A percentile compares a stretch with the other conserved stretches of the same genome.
phyloP scores from a whole-genome alignment of 2,113 vertebrate species.

The Galemys pyrenaicus region DNA sequence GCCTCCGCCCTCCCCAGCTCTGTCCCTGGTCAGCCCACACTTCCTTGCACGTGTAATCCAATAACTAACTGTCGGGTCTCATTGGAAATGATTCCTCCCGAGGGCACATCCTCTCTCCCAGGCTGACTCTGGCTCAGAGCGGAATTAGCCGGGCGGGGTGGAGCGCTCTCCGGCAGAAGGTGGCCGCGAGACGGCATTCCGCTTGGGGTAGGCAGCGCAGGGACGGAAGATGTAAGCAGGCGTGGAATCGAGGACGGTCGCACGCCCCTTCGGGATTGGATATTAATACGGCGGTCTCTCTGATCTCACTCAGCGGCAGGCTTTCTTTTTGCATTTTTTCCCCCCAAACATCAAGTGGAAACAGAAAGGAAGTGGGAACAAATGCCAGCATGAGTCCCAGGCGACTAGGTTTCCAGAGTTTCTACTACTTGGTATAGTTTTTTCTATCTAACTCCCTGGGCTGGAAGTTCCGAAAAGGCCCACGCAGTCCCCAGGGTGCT shows the following conservation, averaged over 20 bases:
- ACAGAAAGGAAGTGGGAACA: neutral
- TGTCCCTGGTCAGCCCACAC: conserved; percentile 39
- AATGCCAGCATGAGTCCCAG: neutral
- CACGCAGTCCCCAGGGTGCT: neutral
- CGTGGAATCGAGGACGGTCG: neutral
- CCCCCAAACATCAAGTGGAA: neutral
- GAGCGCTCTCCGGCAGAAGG: neutral
- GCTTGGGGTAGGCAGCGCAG: neutral
- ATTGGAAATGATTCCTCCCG: conserved; percentile 60
- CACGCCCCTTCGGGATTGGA: neutral
- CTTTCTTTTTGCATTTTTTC: neutral
- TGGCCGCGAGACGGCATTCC: neutral
- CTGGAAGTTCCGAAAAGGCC: conserved; percentile 16
- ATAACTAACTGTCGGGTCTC: conserved; percentile 60
- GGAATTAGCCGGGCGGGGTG: neutral
- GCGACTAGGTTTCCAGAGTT: neutral
- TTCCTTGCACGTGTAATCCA: conserved; percentile 64
- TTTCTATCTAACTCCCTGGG: neutral
- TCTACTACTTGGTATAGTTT: neutral
- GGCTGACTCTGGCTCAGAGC: neutral
- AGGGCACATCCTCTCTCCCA: conserved; percentile 46
- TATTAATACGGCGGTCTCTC: neutral
- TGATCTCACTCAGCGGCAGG: neutral
- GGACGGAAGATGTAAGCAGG: neutral
- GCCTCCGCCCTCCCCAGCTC: conserved; percentile 24